phyloP scores from a whole-genome alignment of 2,888 invertebrate genomes.

The Cryptus viduatorius region DNA sequence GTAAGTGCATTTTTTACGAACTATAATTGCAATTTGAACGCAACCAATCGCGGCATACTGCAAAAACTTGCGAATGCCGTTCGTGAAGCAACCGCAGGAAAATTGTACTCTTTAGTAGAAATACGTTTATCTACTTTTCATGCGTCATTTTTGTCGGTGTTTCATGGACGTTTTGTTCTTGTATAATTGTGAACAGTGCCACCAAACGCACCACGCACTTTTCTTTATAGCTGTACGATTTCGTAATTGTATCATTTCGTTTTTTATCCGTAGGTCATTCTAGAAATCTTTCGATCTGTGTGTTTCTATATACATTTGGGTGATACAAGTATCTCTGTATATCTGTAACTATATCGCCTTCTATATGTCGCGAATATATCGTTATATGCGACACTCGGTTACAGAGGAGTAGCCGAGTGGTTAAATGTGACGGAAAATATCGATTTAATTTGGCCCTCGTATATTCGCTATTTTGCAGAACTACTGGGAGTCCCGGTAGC shows the following conservation, averaged over 20 bases:
- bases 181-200: constrained; percentile 43
- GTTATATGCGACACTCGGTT: constrained; percentile 8
- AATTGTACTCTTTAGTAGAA: background rate
- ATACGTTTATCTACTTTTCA: background rate
- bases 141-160: background rate
- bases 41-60: no score
- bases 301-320: constrained; percentile 17
- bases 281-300: constrained; percentile 19
- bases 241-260: background rate
- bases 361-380: constrained; percentile 1
- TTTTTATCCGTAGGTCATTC: constrained; percentile 17
- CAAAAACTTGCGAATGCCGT: no score
- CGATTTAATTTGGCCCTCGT: constrained; percentile 65
- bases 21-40: no score
- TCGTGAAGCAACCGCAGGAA: no score
- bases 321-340: background rate
- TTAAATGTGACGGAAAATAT: constrained; percentile 52
- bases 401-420: constrained; percentile 6
- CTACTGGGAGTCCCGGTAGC: constrained; percentile 90
- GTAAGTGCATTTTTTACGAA: background rate
- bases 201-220: constrained; percentile 50
- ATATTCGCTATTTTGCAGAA: constrained; percentile 85
- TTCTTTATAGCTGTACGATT: constrained; percentile 23
- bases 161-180: no score
- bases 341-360: constrained; percentile 4